Evolutionary conservation across 2,888 invertebrate genomes (phyloP).

Genomic region (Periphyllus acericola): DNA sequence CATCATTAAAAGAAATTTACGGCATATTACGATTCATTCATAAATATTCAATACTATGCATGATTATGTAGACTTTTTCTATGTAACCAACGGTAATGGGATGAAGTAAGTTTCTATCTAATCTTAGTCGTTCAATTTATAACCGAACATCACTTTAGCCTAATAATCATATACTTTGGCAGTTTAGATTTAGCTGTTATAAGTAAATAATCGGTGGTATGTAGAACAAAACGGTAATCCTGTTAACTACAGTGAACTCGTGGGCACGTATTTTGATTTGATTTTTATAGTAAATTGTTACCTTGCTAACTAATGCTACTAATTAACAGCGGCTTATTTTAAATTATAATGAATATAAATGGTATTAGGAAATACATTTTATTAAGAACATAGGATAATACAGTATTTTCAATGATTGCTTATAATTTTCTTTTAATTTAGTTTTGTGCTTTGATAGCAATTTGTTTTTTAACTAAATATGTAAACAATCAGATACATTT

Average conservation of each 20-base stretch:
- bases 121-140: not conserved
- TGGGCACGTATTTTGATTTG: not conserved
- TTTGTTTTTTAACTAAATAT: too few species aligned
- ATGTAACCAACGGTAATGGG: not conserved
- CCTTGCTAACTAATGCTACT: not conserved
- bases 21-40: not conserved
- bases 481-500: too few species aligned
- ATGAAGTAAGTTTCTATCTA: not conserved
- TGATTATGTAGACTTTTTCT: constrained; percentile 21
- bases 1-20: not conserved
- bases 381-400: too few species aligned
- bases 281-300: not conserved
- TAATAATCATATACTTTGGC: not conserved
- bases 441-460: too few species aligned
- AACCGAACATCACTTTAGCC: not conserved
- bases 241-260: not conserved
- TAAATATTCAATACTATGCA: constrained; percentile 12
- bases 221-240: not conserved
- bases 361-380: too few species aligned
- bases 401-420: too few species aligned
- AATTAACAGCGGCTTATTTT: not conserved
- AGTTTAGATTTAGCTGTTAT: not conserved
- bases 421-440: too few species aligned
- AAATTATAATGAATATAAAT: not conserved
- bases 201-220: too few species aligned